These are phyloP conservation scores for Conus canariensis DNA, from an alignment of 2,888 invertebrate species.

Conservation along the genomic window DNA sequence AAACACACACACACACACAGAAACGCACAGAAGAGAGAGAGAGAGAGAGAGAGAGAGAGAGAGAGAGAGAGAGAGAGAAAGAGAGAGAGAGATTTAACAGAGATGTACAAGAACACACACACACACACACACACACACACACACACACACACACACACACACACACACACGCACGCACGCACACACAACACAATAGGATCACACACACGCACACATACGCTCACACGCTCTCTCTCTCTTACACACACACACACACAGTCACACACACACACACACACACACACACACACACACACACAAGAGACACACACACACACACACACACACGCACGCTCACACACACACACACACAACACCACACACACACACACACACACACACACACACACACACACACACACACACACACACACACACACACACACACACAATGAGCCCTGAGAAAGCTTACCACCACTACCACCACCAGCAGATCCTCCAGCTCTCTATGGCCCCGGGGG, in stretches of 20 bases:
- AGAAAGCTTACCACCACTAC: not conserved
- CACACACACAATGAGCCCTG: too few species aligned
- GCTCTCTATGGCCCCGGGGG: not conserved
- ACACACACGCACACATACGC: not conserved
- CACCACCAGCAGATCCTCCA: not conserved
- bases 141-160: constrained; percentile 11
- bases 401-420: not conserved
- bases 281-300: not conserved
- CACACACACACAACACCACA: constrained; percentile 5
- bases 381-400: not conserved
- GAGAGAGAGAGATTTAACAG: too few species aligned
- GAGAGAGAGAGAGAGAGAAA: too few species aligned
- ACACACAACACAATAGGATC: not conserved
- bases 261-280: not conserved
- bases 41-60: too few species aligned
- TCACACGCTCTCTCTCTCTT: too few species aligned
- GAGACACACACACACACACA: not conserved
- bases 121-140: too few species aligned
- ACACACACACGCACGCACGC: not conserved
- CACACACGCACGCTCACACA: not conserved
- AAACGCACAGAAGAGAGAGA: too few species aligned
- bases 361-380: constrained; percentile 10
- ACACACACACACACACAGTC: too few species aligned
- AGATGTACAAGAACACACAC: too few species aligned
- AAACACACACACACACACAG: too few species aligned